Conservation (phyloP, 2,888 invertebrate species). For the Rhamphomyia laevipes region DNA sequence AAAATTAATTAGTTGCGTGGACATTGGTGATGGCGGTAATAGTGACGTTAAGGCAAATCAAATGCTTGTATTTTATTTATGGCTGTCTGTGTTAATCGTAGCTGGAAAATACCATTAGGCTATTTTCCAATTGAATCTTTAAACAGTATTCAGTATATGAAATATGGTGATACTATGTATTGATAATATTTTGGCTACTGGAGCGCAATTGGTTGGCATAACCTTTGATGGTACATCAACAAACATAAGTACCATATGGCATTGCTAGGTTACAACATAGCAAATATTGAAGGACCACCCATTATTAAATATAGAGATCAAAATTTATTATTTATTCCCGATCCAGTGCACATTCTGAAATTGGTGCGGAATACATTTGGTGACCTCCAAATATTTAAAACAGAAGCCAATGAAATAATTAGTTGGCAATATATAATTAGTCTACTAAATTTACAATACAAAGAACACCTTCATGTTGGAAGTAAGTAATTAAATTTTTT, state of each 20-base stretch:
- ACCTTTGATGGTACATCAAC: no score
- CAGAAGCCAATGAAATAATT: not conserved
- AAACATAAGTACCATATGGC: not conserved
- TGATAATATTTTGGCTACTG: no score
- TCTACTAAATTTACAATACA: slow-evolving; percentile 2
- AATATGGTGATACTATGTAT: no score
- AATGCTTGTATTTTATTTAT: not conserved
- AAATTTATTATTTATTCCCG: not conserved
- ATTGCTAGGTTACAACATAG: no score
- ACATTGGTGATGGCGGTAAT: not conserved
- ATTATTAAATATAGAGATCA: no score
- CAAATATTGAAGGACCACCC: no score
- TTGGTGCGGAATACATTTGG: no score
- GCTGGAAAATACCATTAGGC: slow-evolving; percentile 3
- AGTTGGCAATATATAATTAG: not conserved
- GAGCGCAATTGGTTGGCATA: no score
- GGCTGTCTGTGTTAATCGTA: not conserved
- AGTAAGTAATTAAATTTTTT: not conserved
- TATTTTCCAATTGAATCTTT: slow-evolving; percentile 1
- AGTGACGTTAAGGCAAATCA: not conserved
- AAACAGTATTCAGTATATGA: not conserved
- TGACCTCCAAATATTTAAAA: not conserved
- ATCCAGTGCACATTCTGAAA: not conserved
- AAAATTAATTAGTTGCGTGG: no score
- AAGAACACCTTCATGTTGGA: slow-evolving; percentile 5